Base-by-base conservation (phyloP, 2,797 vertebrate genomes). In the Iguana delicatissima region DNA sequence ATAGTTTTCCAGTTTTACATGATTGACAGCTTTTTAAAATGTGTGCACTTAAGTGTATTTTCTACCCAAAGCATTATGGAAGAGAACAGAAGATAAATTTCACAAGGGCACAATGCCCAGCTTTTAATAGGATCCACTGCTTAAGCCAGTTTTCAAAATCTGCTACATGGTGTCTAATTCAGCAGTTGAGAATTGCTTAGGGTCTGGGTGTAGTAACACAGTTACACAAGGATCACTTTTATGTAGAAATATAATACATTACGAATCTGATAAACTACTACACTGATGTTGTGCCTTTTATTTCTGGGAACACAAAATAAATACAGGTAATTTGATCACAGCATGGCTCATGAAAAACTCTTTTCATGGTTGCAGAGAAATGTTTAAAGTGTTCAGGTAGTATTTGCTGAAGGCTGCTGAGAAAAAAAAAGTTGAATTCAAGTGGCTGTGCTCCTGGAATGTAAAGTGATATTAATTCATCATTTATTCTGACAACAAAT, bases 1-100 rank as follows among this genome's bases (percentile, higher is more conserved):
- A 87, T n/a, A 10, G 91, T 62, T 46, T 59, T 62, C 80, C 46
- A 90, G 77, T 92, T 77, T 74, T 29, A 74, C 29, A 64, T 42
- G 24, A 84, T 76, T 52, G 1, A 22, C 7, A 59, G 62, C 38
- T 10, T 59, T 83, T 89, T 84, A 57, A 29, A 64, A 38, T 91
- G 92, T n/a, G 20, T 29, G 16, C 26, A 42, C 6, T 14, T 57
- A 77, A 6, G 77, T 32, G 32, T 86, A n/a, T 50, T 82, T 13
- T 64, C 29, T 29, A 81, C 8, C 14, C 72, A 46, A 85, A 85
- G 10, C 26, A 5, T 62, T 38, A 62, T 73, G 42, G 55, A 20
- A 85, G 10, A 80, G 38, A 24, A 84, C 9, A 26, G 84, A 64
- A 74, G 5, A 38, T 80, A 57, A 76, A 74, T 59, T 64, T 62